Evolutionary conservation across 2,888 invertebrate species (phyloP).

Genomic region (Rutpela maculata): DNA sequence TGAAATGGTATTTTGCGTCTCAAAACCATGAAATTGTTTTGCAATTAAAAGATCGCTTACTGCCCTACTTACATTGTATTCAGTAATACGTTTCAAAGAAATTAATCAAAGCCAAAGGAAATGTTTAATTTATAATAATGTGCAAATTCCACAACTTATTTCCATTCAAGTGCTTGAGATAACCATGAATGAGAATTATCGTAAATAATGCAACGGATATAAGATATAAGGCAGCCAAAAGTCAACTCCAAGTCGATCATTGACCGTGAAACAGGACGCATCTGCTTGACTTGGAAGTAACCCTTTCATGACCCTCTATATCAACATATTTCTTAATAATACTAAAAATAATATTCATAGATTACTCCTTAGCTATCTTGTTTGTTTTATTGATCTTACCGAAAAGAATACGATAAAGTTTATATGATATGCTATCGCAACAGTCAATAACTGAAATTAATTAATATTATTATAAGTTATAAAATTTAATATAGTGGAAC

Average conservation of each 20-base stretch:
- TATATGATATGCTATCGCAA: constrained; percentile 20
- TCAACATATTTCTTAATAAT: constrained; percentile 51
- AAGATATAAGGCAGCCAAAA: constrained; percentile 55
- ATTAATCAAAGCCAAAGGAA: constrained; percentile 40
- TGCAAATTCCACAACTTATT: constrained; percentile 45
- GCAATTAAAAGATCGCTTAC: background rate
- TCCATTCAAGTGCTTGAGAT: constrained; percentile 38
- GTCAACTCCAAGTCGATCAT: constrained; percentile 63
- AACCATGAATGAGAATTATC: constrained; percentile 42
- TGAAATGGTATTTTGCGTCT: no score
- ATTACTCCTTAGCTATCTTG: constrained; percentile 41
- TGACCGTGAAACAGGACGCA: constrained; percentile 61
- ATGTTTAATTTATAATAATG: constrained; percentile 47
- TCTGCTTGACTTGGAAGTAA: constrained; percentile 54
- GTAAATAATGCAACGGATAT: constrained; percentile 46
- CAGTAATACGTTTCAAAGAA: constrained; percentile 30
- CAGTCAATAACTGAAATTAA: constrained; percentile 39
- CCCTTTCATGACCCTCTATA: constrained; percentile 56
- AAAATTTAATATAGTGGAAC: constrained; percentile 8
- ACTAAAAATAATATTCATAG: constrained; percentile 55
- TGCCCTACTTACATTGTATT: constrained; percentile 19
- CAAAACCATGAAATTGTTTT: background rate
- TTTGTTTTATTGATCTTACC: constrained; percentile 51
- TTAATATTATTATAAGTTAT: constrained; percentile 15
- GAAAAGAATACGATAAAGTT: constrained; percentile 43